Percentiles rank a stretch among this genome's conserved stretches.
These are phyloP conservation scores for Yponomeuta evonymella DNA, from an alignment of 2,888 invertebrate species.

Conservation along the genomic window DNA sequence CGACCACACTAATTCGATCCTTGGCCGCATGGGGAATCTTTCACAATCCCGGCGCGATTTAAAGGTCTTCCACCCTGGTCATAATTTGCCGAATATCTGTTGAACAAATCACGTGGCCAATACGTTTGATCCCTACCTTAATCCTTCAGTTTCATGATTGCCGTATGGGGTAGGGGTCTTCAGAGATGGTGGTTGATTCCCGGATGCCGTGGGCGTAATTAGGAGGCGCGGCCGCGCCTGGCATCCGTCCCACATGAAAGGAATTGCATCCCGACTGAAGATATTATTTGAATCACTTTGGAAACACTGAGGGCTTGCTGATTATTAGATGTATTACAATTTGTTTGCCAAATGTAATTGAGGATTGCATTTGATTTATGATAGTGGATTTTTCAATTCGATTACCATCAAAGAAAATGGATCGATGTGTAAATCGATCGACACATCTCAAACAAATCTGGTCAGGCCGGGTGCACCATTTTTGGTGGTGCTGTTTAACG, in stretches of 20 bases:
- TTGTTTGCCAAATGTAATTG: not conserved
- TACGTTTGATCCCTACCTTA: not conserved
- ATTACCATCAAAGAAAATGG: no score
- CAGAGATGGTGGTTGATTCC: not conserved
- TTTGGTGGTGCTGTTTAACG: no score
- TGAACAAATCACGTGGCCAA: not conserved
- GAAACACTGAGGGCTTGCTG: not conserved
- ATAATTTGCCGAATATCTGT: constrained; percentile 10
- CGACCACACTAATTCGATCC: not conserved
- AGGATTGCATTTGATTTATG: not conserved
- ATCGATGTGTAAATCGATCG: no score
- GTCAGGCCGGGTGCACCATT: no score
- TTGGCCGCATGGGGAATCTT: not conserved
- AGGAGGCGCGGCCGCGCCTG: constrained; percentile 11
- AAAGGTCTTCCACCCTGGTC: not conserved
- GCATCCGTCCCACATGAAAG: constrained; percentile 23
- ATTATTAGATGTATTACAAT: not conserved
- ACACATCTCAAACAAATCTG: no score
- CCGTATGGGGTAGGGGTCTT: not conserved
- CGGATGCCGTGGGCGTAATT: constrained; percentile 22
- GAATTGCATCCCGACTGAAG: constrained; percentile 21
- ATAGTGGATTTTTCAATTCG: not conserved
- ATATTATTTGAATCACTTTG: constrained; percentile 20
- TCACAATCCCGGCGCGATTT: not conserved
- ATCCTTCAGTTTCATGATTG: not conserved